Evolutionary conservation across 2,888 invertebrate genomes (phyloP).

Genomic region (Drosophila paracracens): DNA sequence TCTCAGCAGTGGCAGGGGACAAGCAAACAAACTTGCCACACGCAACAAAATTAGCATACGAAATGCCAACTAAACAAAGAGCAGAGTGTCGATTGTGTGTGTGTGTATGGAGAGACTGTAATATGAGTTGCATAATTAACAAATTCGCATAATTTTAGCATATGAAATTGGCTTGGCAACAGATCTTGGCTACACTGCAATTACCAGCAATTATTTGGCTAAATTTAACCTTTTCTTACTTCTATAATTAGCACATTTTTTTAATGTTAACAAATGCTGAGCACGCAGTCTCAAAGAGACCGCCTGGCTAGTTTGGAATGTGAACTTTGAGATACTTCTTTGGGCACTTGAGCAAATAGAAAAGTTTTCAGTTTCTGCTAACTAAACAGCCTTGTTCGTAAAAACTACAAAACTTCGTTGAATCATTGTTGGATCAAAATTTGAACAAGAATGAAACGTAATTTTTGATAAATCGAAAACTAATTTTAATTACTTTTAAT

Average conservation of each 20-base stretch:
- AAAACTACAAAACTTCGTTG: background rate
- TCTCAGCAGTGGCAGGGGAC: background rate
- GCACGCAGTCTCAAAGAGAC: constrained; percentile 51
- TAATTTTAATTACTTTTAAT: background rate
- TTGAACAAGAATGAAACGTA: background rate
- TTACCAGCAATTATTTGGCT: constrained; percentile 66
- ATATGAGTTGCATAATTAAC: constrained; percentile 39
- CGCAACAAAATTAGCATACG: constrained; percentile 59
- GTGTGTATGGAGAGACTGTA: constrained; percentile 4
- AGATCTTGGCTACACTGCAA: constrained; percentile 42
- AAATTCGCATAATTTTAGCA: constrained; percentile 61
- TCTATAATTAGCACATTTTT: constrained; percentile 70
- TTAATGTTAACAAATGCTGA: constrained; percentile 50
- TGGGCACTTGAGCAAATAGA: background rate
- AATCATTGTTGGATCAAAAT: background rate
- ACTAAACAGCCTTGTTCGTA: background rate
- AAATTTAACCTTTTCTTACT: constrained; percentile 35
- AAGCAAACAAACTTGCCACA: constrained; percentile 62
- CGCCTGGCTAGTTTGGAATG: constrained; percentile 15
- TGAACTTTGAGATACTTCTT: constrained; percentile 1
- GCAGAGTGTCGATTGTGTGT: constrained; percentile 16
- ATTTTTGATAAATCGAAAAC: background rate
- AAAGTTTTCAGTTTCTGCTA: background rate
- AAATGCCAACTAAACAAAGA: constrained; percentile 45
- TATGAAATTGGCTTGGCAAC: constrained; percentile 41